Evolutionary conservation across 2,113 vertebrate genomes (phyloP), one percentile per base, ranked within the genome.

Genomic region (Dipodomys ordii): DNA sequence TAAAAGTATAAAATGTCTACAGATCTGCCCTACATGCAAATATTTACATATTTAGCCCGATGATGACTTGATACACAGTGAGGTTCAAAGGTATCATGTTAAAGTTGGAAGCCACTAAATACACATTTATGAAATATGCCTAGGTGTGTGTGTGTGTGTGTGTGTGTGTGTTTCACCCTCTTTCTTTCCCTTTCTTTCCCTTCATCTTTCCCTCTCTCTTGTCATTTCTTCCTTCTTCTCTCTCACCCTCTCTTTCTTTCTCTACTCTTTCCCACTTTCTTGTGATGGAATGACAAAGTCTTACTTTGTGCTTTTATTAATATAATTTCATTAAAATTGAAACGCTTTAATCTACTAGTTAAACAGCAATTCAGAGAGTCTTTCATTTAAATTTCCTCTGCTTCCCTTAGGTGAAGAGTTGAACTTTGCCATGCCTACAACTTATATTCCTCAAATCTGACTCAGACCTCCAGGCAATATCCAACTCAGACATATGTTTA

Each of bases 291-390:
- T 85, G 77, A 74, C 62, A 53, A 72, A 90, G 73, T 60, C 30
- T 91, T 87, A 91, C 7, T 27, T 69, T 15, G 30, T 53, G 46
- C 68, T 95, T 84, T 84, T 72, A 87, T 69, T 81, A 82, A 65
- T 22, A 49, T 16, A 86, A 87, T 15, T 49, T 81, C 44, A 77
- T 81, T 60, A 83, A 16, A 71, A 65, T 15, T 92, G 44, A 93
- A 85, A 68, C 74, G 44, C 10, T 68, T 71, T 18, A 76, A 60
- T 20, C 7, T 25, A 83, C 53, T 89, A 78, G n/a, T 83, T 71
- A 85, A 94, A 64, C 5, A 87, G 7, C 23, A 88, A 32, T 44
- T 76, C n/a, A 60, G 15, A 30, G 39, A 18, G 19, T 57, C 44
- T 86, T 88, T 30, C 46, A 20, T 49, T 87, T 64, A 90, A 68